Base-by-base conservation (phyloP, 2,113 vertebrate species). In the Micromys minutus region DNA sequence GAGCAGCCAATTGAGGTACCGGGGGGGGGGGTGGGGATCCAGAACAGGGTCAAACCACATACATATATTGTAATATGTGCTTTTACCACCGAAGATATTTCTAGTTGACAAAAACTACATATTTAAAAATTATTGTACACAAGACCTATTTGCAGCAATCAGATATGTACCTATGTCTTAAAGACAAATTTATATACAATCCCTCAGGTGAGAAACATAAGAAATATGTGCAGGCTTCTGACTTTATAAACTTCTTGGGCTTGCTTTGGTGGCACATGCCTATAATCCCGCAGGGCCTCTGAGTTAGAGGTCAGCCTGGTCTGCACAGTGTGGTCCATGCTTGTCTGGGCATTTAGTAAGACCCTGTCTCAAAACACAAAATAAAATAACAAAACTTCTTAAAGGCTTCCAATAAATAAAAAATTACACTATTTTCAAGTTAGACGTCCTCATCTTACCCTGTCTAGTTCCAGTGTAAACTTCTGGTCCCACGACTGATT, bases 401-500 rank as follows among this genome's bases (percentile, higher is more conserved):
- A 88, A 96, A 63, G 47, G 29, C 19, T 87, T 77, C 36, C 85
- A 92, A 71, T 63, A 94, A 72, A 88, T 34, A 75, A 86, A 81
- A n/a, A 90, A n/a, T 59, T 57, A 75, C 9, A 95, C 57, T 77
- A 45, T 83, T 75, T 96, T 94, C 22, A 85, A 89, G 59, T 83
- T 87, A 96, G 94, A 96, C 87, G 12, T 71, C 80, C 47, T 95
- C 50, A 65, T 96, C 98, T 98, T 99, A 99, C 99, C 99, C 99
- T 99, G 98, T 99, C 99, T 96, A 99, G 99, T 98, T 99, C 99
- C 99, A 99, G 98, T 97, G 99, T 99, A 98, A 99, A 99, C 98
- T 99, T 99, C 98, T 99, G 99, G 98, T 99, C 99, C 99, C 99
- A 99, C 63, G 99, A 99, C 98, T 99, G 99, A 98, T 99, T 99